Evolutionary conservation across 2,797 vertebrate species (phyloP), one percentile per base, ranked within the genome.

Genomic region (Acrocephalus scirpaceus): DNA sequence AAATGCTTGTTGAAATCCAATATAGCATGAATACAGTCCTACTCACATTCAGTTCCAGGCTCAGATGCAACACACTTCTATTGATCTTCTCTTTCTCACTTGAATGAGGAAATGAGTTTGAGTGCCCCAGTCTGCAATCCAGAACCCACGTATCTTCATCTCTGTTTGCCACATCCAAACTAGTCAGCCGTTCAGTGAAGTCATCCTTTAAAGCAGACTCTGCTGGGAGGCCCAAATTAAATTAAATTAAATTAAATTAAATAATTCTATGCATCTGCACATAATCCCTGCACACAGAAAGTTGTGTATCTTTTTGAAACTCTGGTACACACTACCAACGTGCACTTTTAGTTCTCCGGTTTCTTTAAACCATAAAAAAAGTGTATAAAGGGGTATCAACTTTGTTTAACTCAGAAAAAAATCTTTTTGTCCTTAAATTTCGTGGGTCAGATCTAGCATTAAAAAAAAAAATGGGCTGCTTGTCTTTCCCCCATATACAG

Each of bases 41-140:
- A 98, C 98, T 98, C 83, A 98, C 98, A 47, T 97, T 96, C 81
- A 98, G 88, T 89, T 98, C 97, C 95, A 98, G 91, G 57, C 34
- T 96, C 53, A 97, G 96, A 84, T 96, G 95, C n/a, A 98, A 54
- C 29, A 92, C 88, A 16, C 81, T 98, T 94, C 96, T 96, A 79
- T 92, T 97, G 67, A 94, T 88, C 84, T 97, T 98, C 67, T 97
- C 97, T 58, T 88, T 97, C 48, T 98, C 97, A 86, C 83, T 97
- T 5, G 93, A 94, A 81, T 94, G 86, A 90, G 92, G 32, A 93
- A 95, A 95, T 7, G 94, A 61, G 58, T 78, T 95, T 78, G 97
- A 75, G 61, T 88, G 96, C 13, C 97, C 96, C 86, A 94, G 27
- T 94, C 95, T 96, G 67, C 90, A 97, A 80, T 96, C 97, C 95